Conservation (phyloP, 2,113 vertebrate species). For the Seriola rivoliana region DNA sequence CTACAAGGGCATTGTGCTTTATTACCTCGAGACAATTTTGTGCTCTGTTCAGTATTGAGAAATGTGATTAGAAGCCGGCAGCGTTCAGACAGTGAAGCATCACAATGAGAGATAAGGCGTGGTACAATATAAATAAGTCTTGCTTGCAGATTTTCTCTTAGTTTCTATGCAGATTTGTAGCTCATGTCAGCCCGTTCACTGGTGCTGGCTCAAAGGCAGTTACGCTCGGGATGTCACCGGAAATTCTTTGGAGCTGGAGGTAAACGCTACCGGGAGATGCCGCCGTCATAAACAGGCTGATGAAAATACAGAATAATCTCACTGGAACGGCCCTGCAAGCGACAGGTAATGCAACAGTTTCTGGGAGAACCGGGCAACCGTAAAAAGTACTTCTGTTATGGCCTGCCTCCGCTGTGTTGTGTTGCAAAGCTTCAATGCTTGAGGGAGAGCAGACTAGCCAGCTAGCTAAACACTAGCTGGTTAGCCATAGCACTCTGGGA, state of each 20-base stretch:
- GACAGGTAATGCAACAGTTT: slow-evolving; percentile 53
- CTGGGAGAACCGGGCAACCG: neutral
- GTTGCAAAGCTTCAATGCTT: slow-evolving; percentile 4
- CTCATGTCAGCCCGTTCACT: neutral
- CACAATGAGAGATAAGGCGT: neutral
- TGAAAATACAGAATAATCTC: slow-evolving; percentile 77
- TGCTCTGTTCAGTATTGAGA: neutral
- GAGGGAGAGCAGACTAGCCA: neutral
- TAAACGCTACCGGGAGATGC: slow-evolving; percentile 82
- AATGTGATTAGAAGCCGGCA: neutral
- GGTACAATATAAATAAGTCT: neutral
- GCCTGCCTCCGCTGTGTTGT: neutral
- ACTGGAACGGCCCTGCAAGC: slow-evolving; percentile 53
- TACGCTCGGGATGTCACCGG: slow-evolving; percentile 63
- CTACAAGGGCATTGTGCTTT: neutral
- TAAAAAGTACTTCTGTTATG: neutral
- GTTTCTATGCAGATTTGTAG: neutral
- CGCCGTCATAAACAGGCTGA: slow-evolving; percentile 82
- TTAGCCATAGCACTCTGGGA: slow-evolving; percentile 58
- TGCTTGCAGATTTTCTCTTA: neutral
- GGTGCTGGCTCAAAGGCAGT: neutral
- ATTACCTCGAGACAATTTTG: neutral
- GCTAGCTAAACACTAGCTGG: slow-evolving; percentile 36
- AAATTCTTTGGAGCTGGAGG: slow-evolving; percentile 76
- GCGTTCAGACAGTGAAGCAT: neutral